These are phyloP conservation scores for Cisticola juncidis DNA, from an alignment of 2,113 vertebrate species.

Conservation along the genomic window DNA sequence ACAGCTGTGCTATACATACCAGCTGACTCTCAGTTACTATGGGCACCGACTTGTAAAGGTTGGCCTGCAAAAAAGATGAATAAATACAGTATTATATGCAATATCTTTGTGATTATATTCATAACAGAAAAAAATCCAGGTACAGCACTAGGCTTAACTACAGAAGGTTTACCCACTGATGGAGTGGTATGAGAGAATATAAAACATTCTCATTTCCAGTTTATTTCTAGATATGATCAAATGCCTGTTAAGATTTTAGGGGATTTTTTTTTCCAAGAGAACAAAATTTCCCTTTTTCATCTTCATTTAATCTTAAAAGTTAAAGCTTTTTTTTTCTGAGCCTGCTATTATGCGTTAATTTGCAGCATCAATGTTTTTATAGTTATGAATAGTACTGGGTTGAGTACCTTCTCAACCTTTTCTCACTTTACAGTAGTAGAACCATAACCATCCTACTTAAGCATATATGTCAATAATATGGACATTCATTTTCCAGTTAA, in stretches of 20 bases:
- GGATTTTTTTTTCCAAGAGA: neutral
- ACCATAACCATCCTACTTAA: neutral
- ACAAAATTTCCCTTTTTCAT: neutral
- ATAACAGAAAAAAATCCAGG: neutral
- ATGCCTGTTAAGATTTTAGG: neutral
- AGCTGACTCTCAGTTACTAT: slow-evolving; percentile 65
- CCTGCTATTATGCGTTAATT: neutral
- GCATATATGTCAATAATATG: neutral
- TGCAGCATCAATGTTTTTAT: neutral
- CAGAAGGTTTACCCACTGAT: neutral
- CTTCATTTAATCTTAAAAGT: neutral
- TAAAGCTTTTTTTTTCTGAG: neutral
- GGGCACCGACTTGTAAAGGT: slow-evolving; percentile 69
- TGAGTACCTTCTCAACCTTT: neutral
- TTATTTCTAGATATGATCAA: neutral
- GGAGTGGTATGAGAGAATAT: neutral
- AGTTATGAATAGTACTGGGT: neutral
- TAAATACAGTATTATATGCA: neutral
- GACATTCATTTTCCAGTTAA: neutral
- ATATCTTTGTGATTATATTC: neutral
- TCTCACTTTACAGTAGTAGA: neutral
- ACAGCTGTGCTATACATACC: slow-evolving; percentile 57
- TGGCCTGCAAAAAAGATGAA: slow-evolving; percentile 78
- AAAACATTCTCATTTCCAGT: neutral
- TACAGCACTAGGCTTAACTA: neutral